A percentile compares a stretch with the other conserved stretches of the same genome.
Evolutionary conservation across 2,888 invertebrate genomes (phyloP).

Genomic region (Drosophila paranaensis): DNA sequence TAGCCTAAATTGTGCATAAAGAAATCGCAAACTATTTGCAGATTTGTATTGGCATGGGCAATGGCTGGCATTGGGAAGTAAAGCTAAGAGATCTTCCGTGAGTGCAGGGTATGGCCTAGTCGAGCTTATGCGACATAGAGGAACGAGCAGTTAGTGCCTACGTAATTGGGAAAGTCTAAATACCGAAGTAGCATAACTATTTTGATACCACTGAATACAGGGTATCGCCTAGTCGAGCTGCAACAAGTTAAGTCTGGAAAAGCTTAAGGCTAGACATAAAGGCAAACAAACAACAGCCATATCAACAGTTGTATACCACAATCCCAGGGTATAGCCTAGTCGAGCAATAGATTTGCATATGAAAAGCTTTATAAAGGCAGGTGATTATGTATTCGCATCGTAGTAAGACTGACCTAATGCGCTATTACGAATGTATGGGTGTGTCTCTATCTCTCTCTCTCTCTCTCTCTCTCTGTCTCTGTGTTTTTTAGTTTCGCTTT

Average conservation of each 20-base stretch:
- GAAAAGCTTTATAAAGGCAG: background rate
- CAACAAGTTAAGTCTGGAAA: background rate
- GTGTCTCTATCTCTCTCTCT: slow-evolving; percentile 8
- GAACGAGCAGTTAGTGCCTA: too few species aligned
- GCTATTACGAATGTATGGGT: background rate
- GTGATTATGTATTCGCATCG: slow-evolving; percentile 28
- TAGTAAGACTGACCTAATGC: slow-evolving; percentile 36
- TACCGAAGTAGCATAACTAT: too few species aligned
- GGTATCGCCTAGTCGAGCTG: background rate
- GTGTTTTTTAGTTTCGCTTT: slow-evolving; percentile 37
- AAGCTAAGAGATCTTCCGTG: background rate
- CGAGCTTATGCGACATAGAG: background rate
- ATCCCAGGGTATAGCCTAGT: slow-evolving; percentile 21
- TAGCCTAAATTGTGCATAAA: background rate
- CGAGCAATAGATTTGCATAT: background rate
- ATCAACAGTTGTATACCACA: too few species aligned
- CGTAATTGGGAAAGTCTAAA: too few species aligned
- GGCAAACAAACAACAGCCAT: background rate
- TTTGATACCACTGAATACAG: background rate
- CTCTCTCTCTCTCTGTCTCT: slow-evolving; percentile 1
- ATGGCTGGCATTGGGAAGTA: background rate
- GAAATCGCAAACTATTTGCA: background rate
- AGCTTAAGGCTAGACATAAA: too few species aligned
- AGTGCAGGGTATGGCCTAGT: background rate
- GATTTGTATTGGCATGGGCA: too few species aligned